Percentiles rank a stretch among this genome's conserved stretches.
These are phyloP conservation scores for Dolichomitus sp. DNA, from an alignment of 2,888 invertebrate species.

Conservation along the genomic window DNA sequence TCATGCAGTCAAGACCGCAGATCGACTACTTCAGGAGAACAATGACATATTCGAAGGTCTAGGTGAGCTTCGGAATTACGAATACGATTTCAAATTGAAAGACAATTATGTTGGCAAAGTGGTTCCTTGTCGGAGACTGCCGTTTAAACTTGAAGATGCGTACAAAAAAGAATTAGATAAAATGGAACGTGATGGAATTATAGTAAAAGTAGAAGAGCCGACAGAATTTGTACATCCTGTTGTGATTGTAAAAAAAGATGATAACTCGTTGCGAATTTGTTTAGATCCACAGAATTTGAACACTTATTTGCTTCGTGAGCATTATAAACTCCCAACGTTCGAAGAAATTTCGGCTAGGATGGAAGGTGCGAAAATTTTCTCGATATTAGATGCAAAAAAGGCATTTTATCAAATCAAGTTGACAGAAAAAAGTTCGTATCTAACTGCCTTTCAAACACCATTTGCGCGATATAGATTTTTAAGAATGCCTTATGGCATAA, in stretches of 20 bases:
- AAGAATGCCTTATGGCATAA: slow-evolving; percentile 73
- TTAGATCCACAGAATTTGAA: slow-evolving; percentile 77
- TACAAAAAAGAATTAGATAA: slow-evolving; percentile 50
- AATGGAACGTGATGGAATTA: slow-evolving; percentile 55
- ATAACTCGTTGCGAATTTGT: slow-evolving; percentile 73
- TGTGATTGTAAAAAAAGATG: slow-evolving; percentile 64
- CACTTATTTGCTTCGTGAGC: slow-evolving; percentile 69
- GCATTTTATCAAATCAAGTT: slow-evolving; percentile 75
- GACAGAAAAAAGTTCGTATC: slow-evolving; percentile 69
- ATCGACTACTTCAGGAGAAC: slow-evolving; percentile 28
- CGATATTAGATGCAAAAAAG: slow-evolving; percentile 71
- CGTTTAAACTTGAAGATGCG: slow-evolving; percentile 40
- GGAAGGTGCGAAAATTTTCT: slow-evolving; percentile 70
- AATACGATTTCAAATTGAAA: slow-evolving; percentile 65
- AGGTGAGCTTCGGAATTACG: slow-evolving; percentile 52
- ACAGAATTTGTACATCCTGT: slow-evolving; percentile 67
- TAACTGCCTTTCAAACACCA: slow-evolving; percentile 75
- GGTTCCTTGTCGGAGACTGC: slow-evolving; percentile 58
- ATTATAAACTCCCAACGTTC: slow-evolving; percentile 74
- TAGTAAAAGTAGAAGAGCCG: slow-evolving; percentile 54
- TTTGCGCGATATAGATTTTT: slow-evolving; percentile 75
- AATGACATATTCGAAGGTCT: slow-evolving; percentile 54
- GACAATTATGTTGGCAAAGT: slow-evolving; percentile 53
- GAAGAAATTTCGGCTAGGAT: slow-evolving; percentile 75
- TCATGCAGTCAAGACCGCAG: background rate